A percentile compares a stretch with the other conserved stretches of the same genome.
phyloP scores from a whole-genome alignment of 2,888 invertebrate genomes.

The Philhelius pedissequus region DNA sequence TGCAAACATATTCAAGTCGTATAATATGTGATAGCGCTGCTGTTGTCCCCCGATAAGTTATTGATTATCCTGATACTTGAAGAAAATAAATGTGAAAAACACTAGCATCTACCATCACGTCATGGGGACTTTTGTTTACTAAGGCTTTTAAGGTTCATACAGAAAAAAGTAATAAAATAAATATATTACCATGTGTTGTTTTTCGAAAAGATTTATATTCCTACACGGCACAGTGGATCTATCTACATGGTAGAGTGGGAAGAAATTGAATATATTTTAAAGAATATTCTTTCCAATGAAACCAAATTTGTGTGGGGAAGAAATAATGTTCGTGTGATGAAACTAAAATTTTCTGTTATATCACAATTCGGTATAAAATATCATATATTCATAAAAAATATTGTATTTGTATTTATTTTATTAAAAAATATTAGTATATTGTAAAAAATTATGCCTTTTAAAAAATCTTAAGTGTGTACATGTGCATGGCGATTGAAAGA shows the following conservation, averaged over 20 bases:
- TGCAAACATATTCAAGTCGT: conserved; percentile 15
- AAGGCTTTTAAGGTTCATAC: neutral
- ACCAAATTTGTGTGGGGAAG: too few relatives aligned
- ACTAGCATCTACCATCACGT: neutral
- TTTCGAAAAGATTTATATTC: conserved; percentile 26
- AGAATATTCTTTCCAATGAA: too few relatives aligned
- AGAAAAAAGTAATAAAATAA: neutral
- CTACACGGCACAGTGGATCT: neutral
- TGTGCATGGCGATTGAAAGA: too few relatives aligned
- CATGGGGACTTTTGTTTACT: conserved; percentile 15
- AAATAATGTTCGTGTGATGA: too few relatives aligned
- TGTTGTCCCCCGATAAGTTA: conserved; percentile 14
- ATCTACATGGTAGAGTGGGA: neutral
- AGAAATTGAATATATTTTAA: too few relatives aligned
- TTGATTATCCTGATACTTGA: conserved; percentile 19
- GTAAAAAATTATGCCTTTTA: too few relatives aligned
- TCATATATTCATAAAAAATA: too few relatives aligned
- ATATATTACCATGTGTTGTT: conserved; percentile 17
- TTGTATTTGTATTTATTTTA: too few relatives aligned
- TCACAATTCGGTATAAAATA: too few relatives aligned
- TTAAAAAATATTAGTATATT: too few relatives aligned
- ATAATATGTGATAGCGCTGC: conserved; percentile 3
- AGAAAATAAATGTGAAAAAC: conserved; percentile 6
- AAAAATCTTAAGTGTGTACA: too few relatives aligned
- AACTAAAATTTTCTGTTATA: too few relatives aligned